These are phyloP conservation scores for Coturnix japonica DNA, from an alignment of 2,113 vertebrate genomes.

Conservation along the genomic window DNA sequence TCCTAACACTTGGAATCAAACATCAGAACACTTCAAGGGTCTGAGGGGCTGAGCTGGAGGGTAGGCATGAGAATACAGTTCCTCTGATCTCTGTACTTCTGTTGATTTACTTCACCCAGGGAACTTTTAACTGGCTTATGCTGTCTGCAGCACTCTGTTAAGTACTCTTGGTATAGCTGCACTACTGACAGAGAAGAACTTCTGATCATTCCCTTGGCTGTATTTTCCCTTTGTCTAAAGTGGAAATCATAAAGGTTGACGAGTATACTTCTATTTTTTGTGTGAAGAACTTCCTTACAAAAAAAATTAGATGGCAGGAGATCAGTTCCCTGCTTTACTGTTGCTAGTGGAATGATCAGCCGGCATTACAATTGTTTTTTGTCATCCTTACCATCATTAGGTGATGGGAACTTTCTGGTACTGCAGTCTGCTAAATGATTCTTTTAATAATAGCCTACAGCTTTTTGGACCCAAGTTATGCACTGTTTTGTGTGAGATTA, in stretches of 20 bases:
- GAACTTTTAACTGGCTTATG: background rate
- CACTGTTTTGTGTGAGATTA: background rate
- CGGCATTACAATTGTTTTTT: background rate
- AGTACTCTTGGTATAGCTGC: background rate
- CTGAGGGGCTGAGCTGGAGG: background rate
- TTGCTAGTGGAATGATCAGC: background rate
- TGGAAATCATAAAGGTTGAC: background rate
- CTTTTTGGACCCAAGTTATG: background rate
- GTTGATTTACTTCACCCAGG: background rate
- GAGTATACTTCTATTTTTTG: background rate
- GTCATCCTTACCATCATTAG: background rate
- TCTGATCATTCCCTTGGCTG: background rate
- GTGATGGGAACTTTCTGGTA: background rate
- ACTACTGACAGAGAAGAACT: background rate
- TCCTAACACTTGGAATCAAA: background rate
- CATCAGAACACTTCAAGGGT: background rate
- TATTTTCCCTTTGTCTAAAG: background rate
- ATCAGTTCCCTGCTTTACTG: background rate
- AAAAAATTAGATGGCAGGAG: background rate
- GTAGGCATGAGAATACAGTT: background rate
- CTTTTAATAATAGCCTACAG: background rate
- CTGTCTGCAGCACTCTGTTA: background rate
- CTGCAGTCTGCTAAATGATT: background rate
- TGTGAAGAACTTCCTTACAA: background rate
- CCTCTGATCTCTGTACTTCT: background rate